Percentiles rank a stretch among this genome's conserved stretches.
phyloP scores from a whole-genome alignment of 2,113 vertebrate species.

The Miniopterus natalensis region DNA sequence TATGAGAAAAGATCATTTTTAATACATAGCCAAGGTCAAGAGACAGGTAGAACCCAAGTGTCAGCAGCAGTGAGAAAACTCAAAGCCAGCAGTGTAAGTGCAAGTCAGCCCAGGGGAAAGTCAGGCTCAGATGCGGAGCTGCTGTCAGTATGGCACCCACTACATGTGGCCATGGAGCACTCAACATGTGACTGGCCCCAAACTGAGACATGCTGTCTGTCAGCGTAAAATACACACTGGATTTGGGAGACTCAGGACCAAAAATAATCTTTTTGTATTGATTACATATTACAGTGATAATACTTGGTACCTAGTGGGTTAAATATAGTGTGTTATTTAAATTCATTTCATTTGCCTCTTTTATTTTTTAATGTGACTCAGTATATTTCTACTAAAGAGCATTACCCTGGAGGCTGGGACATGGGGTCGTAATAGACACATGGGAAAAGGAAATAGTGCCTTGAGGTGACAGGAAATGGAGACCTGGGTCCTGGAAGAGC shows the following conservation, averaged over 20 bases:
- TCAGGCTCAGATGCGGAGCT: background rate
- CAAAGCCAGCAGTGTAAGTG: background rate
- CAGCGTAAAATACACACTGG: background rate
- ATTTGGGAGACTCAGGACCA: background rate
- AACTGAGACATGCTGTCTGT: background rate
- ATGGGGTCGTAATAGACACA: background rate
- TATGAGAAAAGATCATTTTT: background rate
- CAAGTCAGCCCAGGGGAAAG: background rate
- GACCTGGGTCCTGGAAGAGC: background rate
- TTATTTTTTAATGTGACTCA: background rate
- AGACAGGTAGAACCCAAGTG: background rate
- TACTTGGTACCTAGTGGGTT: background rate
- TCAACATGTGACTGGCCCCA: background rate
- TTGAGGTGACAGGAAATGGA: background rate
- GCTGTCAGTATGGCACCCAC: fast-evolving
- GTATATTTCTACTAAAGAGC: background rate
- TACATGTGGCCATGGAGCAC: background rate
- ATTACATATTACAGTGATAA: background rate
- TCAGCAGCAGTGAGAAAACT: background rate
- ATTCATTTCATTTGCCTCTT: background rate
- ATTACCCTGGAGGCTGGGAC: background rate
- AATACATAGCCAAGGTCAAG: background rate
- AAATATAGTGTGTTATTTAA: background rate
- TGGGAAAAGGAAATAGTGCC: background rate
- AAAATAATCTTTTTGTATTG: background rate